Evolutionary conservation across 2,888 invertebrate genomes (phyloP).

Genomic region (Laspeyria flexula): DNA sequence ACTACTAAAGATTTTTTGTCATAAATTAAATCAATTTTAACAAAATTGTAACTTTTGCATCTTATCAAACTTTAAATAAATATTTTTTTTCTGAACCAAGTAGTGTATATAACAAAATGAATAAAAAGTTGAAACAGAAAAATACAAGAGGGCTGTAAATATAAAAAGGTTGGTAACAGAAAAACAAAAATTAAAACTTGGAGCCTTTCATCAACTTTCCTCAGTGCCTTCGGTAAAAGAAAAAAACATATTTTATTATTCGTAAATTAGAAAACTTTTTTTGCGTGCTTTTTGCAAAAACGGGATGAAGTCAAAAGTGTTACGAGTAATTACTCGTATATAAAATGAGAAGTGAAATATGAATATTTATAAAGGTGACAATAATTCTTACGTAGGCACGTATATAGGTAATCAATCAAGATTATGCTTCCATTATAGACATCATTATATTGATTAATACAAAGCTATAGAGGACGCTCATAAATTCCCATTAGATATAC

Average conservation of each 20-base stretch:
- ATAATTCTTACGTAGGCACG: conserved; percentile 29
- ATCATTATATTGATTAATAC: conserved; percentile 37
- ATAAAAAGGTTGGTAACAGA: conserved; percentile 69
- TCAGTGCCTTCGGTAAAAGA: conserved; percentile 67
- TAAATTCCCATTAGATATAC: conserved; percentile 37
- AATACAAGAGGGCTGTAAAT: conserved; percentile 65
- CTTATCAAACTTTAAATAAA: too few relatives aligned
- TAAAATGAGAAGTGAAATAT: conserved; percentile 24
- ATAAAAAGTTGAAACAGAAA: conserved; percentile 49
- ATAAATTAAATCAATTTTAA: too few relatives aligned
- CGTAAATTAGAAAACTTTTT: conserved; percentile 80
- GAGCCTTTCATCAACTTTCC: conserved; percentile 73
- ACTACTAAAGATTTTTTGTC: too few relatives aligned
- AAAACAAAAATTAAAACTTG: conserved; percentile 77
- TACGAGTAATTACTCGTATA: conserved; percentile 47
- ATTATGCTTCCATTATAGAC: conserved; percentile 37
- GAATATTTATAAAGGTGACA: conserved; percentile 29
- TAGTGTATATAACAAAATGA: conserved; percentile 17
- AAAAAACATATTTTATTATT: conserved; percentile 78
- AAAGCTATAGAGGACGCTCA: conserved; percentile 26
- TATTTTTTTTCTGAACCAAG: too few relatives aligned
- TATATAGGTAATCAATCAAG: conserved; percentile 44
- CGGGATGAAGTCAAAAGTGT: conserved; percentile 58
- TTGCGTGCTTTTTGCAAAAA: conserved; percentile 62
- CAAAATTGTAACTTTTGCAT: too few relatives aligned